A percentile compares a stretch with the other conserved stretches of the same genome.
These are phyloP conservation scores for Halocynthia roretzi DNA, from an alignment of 23 tunicate species.

Conservation along the genomic window DNA sequence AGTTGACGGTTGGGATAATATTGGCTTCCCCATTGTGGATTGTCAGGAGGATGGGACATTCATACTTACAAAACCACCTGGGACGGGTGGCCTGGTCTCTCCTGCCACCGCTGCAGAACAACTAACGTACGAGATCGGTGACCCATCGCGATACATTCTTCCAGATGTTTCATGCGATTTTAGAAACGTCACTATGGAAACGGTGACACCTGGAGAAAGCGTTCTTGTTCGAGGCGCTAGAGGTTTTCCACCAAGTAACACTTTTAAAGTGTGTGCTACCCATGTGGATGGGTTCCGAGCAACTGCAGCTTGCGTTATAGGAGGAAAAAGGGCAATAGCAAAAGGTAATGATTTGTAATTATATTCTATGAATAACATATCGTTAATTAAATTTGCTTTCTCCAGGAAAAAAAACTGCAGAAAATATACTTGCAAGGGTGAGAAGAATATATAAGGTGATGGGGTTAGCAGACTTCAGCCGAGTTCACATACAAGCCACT, in stretches of 20 bases:
- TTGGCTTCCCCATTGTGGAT: constrained; percentile 93
- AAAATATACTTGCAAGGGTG: constrained; percentile 54
- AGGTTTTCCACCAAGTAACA: constrained; percentile 55
- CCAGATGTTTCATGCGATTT: constrained; percentile 92
- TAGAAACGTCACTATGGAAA: constrained; percentile 38
- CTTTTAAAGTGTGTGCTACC: constrained; percentile 79
- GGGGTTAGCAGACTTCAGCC: constrained; percentile 48
- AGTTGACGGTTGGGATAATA: constrained; percentile 82
- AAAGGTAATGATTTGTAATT: constrained; percentile 37
- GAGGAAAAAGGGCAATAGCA: constrained; percentile 78
- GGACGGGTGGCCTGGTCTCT: constrained; percentile 77
- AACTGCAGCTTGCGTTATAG: constrained; percentile 70
- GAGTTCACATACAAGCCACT: constrained; percentile 73
- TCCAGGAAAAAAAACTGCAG: constrained; percentile 60
- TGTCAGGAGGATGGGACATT: constrained; percentile 67
- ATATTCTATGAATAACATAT: no score
- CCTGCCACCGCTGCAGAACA: constrained; percentile 90
- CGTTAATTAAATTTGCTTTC: no score
- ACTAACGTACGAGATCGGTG: constrained; percentile 87
- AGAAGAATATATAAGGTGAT: constrained; percentile 22
- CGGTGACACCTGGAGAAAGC: constrained; percentile 25
- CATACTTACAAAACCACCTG: constrained; percentile 66
- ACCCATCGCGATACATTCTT: constrained; percentile 68
- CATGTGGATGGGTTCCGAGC: constrained; percentile 72
- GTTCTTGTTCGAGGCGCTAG: constrained; percentile 67